A percentile compares a stretch with the other conserved stretches of the same genome.
These are phyloP conservation scores for Ondatra zibethicus DNA, from an alignment of 2,113 vertebrate genomes.

Conservation along the genomic window DNA sequence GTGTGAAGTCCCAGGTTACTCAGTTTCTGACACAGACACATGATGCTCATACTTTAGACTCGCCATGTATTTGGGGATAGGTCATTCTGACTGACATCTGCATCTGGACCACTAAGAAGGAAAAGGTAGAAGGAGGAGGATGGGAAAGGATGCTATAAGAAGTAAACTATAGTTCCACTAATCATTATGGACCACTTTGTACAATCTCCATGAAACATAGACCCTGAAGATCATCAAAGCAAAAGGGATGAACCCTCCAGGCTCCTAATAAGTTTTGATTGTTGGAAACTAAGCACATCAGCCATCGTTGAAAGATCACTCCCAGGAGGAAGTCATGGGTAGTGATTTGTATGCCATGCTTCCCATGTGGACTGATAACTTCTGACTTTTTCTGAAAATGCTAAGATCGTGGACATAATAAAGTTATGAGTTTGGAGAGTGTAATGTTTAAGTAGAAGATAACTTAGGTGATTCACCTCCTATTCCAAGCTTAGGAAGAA, in stretches of 20 bases:
- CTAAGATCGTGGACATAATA: not conserved
- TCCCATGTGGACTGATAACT: not conserved
- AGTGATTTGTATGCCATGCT: not conserved
- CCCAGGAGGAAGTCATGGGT: not conserved
- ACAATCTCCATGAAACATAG: not conserved
- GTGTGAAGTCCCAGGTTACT: not conserved
- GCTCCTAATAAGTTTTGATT: not conserved
- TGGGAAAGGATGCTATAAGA: not conserved
- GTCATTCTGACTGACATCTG: not conserved
- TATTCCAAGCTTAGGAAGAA: not conserved
- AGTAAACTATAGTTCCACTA: not conserved
- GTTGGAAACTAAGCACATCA: not conserved
- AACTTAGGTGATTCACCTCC: not conserved
- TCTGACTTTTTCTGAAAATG: constrained; percentile 37
- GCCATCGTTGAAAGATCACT: not conserved
- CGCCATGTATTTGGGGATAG: not conserved
- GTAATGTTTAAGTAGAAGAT: constrained; percentile 32
- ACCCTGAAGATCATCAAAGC: not conserved
- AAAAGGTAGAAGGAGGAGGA: not conserved
- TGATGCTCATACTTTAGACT: not conserved
- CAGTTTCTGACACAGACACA: not conserved
- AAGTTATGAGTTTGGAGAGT: constrained; percentile 4
- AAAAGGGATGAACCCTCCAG: not conserved
- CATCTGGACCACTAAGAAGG: not conserved
- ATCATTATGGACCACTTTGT: not conserved